Evolutionary conservation across 2,113 vertebrate genomes (phyloP).

Genomic region (Bucco capensis): DNA sequence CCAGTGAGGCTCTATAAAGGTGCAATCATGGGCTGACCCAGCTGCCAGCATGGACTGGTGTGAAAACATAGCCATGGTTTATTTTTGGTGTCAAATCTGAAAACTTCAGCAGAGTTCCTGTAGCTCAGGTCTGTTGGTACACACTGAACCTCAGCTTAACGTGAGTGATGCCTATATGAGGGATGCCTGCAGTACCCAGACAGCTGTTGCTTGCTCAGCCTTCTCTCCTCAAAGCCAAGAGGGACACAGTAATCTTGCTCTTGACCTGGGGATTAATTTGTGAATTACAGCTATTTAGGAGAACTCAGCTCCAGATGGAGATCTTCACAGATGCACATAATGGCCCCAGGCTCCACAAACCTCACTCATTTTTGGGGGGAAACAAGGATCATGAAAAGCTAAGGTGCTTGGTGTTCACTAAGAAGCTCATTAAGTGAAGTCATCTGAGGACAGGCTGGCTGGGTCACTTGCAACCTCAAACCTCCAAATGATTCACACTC

Average conservation of each 20-base stretch:
- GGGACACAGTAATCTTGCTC: not conserved
- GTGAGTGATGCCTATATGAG: not conserved
- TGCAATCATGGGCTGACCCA: rapidly evolving
- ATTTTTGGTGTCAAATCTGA: not conserved
- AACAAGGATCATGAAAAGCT: not conserved
- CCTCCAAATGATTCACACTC: not conserved
- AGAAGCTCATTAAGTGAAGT: not conserved
- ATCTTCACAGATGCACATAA: not conserved
- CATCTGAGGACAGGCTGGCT: not conserved
- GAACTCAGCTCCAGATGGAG: not conserved
- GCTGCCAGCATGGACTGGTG: not conserved
- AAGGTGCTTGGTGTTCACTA: not conserved
- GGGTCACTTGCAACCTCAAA: not conserved
- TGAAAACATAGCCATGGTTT: not conserved
- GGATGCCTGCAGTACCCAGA: not conserved
- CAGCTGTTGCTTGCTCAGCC: not conserved
- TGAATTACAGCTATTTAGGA: not conserved
- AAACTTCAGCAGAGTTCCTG: not conserved
- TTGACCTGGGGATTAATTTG: not conserved
- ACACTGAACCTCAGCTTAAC: rapidly evolving
- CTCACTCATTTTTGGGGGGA: rapidly evolving
- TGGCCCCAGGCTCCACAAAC: not conserved
- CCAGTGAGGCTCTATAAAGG: rapidly evolving
- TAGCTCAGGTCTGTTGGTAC: rapidly evolving
- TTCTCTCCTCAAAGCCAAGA: not conserved